phyloP scores from a whole-genome alignment of 2,797 vertebrate species.

The Malurus splendens region DNA sequence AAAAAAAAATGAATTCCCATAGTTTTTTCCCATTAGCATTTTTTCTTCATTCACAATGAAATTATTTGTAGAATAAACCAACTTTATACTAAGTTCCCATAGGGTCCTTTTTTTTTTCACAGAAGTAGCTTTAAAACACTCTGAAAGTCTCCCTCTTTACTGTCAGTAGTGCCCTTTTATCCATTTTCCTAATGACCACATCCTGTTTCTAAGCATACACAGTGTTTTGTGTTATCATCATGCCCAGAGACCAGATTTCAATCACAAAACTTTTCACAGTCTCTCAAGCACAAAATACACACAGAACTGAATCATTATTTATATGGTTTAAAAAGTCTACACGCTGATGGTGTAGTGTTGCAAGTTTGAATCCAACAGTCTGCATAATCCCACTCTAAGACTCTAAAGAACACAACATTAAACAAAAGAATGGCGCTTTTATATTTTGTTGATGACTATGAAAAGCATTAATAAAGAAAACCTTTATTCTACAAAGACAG shows the following conservation, averaged over 20 bases:
- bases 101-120: neutral
- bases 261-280: neutral
- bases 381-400: neutral
- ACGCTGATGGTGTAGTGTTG: neutral
- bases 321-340: neutral
- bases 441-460: neutral
- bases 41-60: neutral
- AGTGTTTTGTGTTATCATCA: neutral
- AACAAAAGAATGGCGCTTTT: neutral
- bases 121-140: neutral
- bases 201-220: neutral
- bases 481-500: conserved; percentile 4
- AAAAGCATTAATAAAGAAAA: conserved; percentile 28
- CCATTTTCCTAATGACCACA: neutral
- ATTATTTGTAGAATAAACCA: neutral
- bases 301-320: neutral
- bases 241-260: neutral
- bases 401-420: neutral
- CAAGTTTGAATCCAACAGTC: neutral
- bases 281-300: neutral
- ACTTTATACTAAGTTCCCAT: neutral
- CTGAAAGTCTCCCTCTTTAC: neutral
- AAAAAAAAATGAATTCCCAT: neutral
- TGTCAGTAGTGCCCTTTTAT: neutral
- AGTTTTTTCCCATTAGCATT: neutral